Percentiles rank a stretch among this genome's conserved stretches.
Conservation (phyloP, 2,888 invertebrate genomes). For the Augiades crinisus region DNA sequence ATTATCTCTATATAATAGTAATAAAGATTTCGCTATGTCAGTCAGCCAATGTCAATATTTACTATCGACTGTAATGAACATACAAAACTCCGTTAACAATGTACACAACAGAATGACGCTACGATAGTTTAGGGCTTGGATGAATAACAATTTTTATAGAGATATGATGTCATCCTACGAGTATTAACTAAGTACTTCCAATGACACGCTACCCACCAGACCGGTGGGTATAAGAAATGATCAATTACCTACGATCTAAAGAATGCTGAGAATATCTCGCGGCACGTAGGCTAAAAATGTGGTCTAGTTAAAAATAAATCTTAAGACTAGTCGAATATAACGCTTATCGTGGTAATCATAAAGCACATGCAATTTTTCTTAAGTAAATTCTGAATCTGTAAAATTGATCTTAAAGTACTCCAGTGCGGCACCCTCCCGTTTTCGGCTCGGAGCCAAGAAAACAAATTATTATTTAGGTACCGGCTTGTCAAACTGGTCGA, state of each 20-base stretch:
- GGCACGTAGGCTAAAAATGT: constrained; percentile 9
- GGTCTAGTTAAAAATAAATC: constrained; percentile 20
- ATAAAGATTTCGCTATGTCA: no score
- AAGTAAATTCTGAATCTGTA: not conserved
- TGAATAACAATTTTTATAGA: constrained; percentile 1
- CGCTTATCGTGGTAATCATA: not conserved
- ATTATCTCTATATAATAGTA: no score
- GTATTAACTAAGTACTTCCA: not conserved
- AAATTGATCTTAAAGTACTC: constrained; percentile 44
- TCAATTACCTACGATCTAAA: constrained; percentile 13
- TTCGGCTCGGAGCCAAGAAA: constrained; percentile 52
- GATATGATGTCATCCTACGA: constrained; percentile 19
- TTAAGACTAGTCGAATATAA: not conserved
- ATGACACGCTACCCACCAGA: constrained; percentile 17
- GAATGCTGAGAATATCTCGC: constrained; percentile 18
- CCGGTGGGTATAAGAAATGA: constrained; percentile 6
- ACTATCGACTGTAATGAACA: not conserved
- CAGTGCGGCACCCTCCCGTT: constrained; percentile 52
- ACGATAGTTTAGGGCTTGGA: not conserved
- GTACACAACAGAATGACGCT: constrained; percentile 3
- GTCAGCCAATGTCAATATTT: constrained; percentile 11
- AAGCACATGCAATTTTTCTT: not conserved
- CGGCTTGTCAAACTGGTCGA: constrained; percentile 47
- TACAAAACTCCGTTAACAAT: constrained; percentile 12
- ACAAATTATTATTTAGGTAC: constrained; percentile 49